Evolutionary conservation across 2,888 invertebrate species (phyloP).

Genomic region (Hartigia nigra): DNA sequence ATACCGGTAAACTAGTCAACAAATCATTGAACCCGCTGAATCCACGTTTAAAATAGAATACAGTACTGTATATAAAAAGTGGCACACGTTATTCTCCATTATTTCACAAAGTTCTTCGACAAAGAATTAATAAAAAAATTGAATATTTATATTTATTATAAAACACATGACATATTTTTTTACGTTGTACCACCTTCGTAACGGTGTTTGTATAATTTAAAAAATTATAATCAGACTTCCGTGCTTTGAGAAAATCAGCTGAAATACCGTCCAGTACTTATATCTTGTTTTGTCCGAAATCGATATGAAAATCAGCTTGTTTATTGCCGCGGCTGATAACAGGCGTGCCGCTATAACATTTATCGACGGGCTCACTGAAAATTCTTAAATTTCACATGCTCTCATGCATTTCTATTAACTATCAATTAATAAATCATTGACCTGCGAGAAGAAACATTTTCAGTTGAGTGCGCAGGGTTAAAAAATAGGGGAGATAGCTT

Average conservation of each 20-base stretch:
- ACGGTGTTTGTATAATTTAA: background rate
- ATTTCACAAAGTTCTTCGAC: background rate
- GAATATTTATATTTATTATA: background rate
- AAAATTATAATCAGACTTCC: background rate
- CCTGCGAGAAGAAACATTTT: background rate
- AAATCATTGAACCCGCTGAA: background rate
- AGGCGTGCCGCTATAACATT: background rate
- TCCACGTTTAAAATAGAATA: background rate
- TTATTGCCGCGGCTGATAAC: background rate
- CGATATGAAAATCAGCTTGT: slow-evolving; percentile 3
- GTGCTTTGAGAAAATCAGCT: background rate
- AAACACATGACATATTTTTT: background rate
- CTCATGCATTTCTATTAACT: background rate
- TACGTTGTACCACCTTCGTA: background rate
- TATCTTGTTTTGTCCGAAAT: background rate
- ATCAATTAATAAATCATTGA: background rate
- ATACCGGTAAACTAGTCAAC: background rate
- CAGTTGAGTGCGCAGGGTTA: background rate
- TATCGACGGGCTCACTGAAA: background rate
- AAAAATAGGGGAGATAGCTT: background rate
- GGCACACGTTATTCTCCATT: background rate
- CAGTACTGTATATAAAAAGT: background rate
- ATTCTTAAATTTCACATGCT: background rate
- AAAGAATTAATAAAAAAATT: background rate
- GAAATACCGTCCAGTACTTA: background rate